phyloP scores from a whole-genome alignment of 2,888 invertebrate species.

The Gnatocerus cornutus region DNA sequence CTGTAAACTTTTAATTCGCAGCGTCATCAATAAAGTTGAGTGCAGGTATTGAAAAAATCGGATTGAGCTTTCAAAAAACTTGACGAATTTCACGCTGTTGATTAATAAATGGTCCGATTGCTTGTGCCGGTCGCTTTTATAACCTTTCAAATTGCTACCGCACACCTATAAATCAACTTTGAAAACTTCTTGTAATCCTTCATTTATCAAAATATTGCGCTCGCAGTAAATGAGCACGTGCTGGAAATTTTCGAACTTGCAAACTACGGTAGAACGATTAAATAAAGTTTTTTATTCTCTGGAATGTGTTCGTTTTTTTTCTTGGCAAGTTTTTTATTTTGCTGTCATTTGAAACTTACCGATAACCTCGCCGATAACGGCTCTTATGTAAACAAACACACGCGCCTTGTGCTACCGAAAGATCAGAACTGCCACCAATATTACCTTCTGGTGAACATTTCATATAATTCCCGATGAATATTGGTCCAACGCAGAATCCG shows the following conservation, averaged over 20 bases:
- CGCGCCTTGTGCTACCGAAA: conserved; percentile 43
- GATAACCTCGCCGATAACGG: conserved; percentile 33
- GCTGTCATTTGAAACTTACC: conserved; percentile 47
- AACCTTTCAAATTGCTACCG: conserved; percentile 32
- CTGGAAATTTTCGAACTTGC: conserved; percentile 1
- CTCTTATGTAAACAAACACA: conserved; percentile 40
- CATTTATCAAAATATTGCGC: conserved; percentile 35
- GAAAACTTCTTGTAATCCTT: conserved; percentile 37
- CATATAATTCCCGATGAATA: conserved; percentile 56
- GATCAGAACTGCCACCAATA: conserved; percentile 52
- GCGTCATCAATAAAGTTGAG: conserved; percentile 29
- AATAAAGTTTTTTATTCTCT: neutral
- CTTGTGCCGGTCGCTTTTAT: conserved; percentile 30
- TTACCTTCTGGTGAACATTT: conserved; percentile 54
- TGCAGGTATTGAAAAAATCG: conserved; percentile 25
- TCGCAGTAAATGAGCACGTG: conserved; percentile 32
- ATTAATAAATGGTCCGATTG: conserved; percentile 43
- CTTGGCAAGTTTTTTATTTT: conserved; percentile 6
- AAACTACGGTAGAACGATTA: neutral
- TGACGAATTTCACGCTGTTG: conserved; percentile 42
- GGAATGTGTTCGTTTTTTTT: neutral
- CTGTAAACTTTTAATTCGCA: conserved; percentile 15
- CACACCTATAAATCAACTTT: conserved; percentile 46
- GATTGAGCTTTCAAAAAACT: conserved; percentile 27
- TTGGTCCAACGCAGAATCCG: conserved; percentile 63